phyloP scores from a whole-genome alignment of 1,140 invertebrate genomes.

The Pemphigus obesinymphae region DNA sequence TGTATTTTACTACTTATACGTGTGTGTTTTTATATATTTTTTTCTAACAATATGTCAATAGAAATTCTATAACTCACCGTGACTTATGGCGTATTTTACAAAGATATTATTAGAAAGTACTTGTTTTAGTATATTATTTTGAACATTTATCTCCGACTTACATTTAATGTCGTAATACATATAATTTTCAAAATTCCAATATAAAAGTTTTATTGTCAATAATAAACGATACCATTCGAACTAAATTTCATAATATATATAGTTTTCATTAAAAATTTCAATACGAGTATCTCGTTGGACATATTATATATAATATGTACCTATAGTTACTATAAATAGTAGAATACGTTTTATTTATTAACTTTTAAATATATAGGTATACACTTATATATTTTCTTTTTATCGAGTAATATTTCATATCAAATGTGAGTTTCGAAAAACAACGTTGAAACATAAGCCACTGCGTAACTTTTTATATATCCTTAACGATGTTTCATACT shows the following conservation, averaged over 20 bases:
- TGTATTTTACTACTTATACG: too few relatives aligned
- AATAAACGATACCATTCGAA: not conserved
- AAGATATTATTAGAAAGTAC: not conserved
- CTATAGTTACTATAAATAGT: not conserved
- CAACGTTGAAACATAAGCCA: not conserved
- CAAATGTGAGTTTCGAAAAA: not conserved
- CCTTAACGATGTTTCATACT: not conserved
- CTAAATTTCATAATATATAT: not conserved
- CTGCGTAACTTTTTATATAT: not conserved
- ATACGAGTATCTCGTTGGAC: not conserved
- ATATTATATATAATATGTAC: too few relatives aligned
- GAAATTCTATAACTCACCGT: not conserved
- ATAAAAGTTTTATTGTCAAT: not conserved
- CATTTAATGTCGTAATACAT: not conserved
- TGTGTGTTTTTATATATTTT: too few relatives aligned
- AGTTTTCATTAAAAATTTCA: not conserved
- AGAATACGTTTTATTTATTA: constrained; percentile 16
- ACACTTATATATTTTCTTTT: not conserved
- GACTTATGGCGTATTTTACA: not conserved
- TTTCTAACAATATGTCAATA: too few relatives aligned
- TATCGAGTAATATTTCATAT: not conserved
- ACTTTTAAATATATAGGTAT: not conserved
- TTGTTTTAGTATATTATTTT: not conserved
- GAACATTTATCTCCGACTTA: not conserved
- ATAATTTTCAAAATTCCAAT: not conserved